Evolutionary conservation across 2,113 vertebrate genomes (phyloP).

Genomic region (Podarcis cretensis): DNA sequence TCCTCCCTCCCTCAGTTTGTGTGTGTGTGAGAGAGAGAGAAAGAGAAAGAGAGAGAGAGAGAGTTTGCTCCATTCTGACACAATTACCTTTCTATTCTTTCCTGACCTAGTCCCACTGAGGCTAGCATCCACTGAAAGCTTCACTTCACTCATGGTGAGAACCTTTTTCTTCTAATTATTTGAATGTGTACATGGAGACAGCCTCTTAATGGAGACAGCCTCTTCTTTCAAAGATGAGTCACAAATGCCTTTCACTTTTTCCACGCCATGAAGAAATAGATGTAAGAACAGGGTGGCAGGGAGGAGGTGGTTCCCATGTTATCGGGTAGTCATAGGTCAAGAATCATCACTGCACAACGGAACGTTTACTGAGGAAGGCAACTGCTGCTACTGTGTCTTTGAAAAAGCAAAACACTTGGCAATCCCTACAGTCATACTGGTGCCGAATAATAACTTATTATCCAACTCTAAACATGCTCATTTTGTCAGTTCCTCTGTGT

Average conservation of each 20-base stretch:
- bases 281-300: background rate
- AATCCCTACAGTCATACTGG: background rate
- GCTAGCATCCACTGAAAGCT: background rate
- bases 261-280: constrained; percentile 4
- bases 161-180: background rate
- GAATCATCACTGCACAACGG: background rate
- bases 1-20: background rate
- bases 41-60: no score
- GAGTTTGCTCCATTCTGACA: background rate
- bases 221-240: background rate
- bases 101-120: background rate
- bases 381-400: background rate
- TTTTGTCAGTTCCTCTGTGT: constrained; percentile 13
- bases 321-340: background rate
- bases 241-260: constrained; percentile 4
- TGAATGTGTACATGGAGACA: constrained; percentile 5
- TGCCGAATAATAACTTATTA: background rate
- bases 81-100: background rate
- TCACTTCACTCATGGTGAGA: background rate
- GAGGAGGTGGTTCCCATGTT: background rate
- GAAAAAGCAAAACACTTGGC: background rate
- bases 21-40: background rate
- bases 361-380: background rate
- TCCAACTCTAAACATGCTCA: background rate
- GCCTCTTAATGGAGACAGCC: constrained; percentile 7